Evolutionary conservation across 2,113 vertebrate species (phyloP).

Genomic region (Proterorhinus semilunaris): DNA sequence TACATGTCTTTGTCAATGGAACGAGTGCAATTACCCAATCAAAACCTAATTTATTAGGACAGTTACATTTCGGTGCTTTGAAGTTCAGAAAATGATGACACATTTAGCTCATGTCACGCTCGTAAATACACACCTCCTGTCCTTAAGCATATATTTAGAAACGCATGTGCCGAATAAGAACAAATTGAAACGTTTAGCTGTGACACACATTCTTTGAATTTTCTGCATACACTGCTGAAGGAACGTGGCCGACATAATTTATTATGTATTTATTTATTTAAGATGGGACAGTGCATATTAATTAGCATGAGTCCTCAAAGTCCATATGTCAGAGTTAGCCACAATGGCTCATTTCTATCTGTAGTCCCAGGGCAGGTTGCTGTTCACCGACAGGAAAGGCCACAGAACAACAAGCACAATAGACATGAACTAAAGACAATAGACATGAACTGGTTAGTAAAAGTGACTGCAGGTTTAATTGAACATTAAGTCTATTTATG

Average conservation of each 20-base stretch:
- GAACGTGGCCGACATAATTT: neutral
- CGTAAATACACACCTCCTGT: conserved; percentile 19
- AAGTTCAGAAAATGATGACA: neutral
- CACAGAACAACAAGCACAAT: too few species aligned
- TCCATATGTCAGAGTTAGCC: too few species aligned
- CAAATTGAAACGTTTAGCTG: conserved; percentile 56
- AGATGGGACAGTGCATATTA: too few species aligned
- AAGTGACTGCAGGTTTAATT: too few species aligned
- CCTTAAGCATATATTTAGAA: conserved; percentile 20
- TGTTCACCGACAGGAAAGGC: too few species aligned
- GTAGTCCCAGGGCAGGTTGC: too few species aligned
- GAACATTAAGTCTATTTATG: too few species aligned
- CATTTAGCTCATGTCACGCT: conserved; percentile 2
- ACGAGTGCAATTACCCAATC: neutral
- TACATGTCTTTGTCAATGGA: neutral
- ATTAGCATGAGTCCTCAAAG: too few species aligned
- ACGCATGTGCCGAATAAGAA: conserved; percentile 32
- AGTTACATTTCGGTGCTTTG: neutral
- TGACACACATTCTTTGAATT: neutral
- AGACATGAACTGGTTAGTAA: too few species aligned
- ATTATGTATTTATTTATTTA: too few species aligned
- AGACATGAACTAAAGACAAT: too few species aligned
- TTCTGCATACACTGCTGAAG: neutral
- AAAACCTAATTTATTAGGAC: neutral
- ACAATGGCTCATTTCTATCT: neutral